These are phyloP conservation scores for Cottus gobio DNA, from an alignment of 2,113 vertebrate genomes.

Conservation along the genomic window DNA sequence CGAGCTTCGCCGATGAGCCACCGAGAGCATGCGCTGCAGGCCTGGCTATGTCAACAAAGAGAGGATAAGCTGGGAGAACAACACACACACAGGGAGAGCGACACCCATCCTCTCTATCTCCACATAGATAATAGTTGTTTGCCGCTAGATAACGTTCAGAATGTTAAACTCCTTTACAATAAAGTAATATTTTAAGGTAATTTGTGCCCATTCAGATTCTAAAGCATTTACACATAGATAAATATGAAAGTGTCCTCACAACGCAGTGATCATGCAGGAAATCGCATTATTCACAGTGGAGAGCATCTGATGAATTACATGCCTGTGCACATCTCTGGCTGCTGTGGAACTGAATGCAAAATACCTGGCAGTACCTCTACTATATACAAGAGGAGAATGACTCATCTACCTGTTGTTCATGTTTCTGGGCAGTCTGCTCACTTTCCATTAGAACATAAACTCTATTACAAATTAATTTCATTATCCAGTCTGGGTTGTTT, in stretches of 20 bases:
- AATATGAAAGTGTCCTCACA: slow-evolving; percentile 1
- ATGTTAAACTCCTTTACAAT: no score
- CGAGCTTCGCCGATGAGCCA: background rate
- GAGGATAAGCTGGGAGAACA: background rate
- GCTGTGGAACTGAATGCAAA: slow-evolving; percentile 40
- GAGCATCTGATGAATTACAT: slow-evolving; percentile 11
- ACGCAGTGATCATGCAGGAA: background rate
- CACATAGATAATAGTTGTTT: background rate
- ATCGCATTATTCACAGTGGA: slow-evolving; percentile 15
- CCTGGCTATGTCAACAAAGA: background rate
- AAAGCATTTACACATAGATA: background rate
- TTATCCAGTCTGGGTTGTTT: slow-evolving; percentile 24
- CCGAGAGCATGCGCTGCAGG: background rate
- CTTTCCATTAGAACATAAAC: slow-evolving; percentile 55
- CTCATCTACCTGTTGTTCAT: slow-evolving; percentile 48
- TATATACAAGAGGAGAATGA: slow-evolving; percentile 30
- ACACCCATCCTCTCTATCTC: no score
- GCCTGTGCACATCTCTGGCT: slow-evolving; percentile 22
- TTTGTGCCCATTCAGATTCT: background rate
- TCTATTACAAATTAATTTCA: slow-evolving; percentile 46
- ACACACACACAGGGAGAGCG: background rate
- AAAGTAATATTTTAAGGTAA: background rate
- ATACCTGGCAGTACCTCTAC: slow-evolving; percentile 10
- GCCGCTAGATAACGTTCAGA: background rate
- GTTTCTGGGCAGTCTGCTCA: slow-evolving; percentile 30